Evolutionary conservation across 1,140 invertebrate genomes (phyloP).

Genomic region (Drosophila auraria): DNA sequence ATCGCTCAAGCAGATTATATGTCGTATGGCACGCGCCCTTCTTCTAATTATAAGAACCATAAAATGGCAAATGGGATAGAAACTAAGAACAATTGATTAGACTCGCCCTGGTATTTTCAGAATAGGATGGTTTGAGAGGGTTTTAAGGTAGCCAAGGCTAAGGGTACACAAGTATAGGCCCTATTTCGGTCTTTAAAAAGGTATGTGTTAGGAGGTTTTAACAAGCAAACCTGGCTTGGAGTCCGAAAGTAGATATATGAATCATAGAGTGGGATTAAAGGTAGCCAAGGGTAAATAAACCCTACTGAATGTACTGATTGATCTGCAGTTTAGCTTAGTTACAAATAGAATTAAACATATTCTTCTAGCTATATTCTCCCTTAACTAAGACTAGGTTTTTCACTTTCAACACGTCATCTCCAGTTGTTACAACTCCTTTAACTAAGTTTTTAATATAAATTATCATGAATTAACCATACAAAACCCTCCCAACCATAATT

Average conservation of each 20-base stretch:
- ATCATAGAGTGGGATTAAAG: too few species aligned
- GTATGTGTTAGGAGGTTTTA: too few species aligned
- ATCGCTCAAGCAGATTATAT: slow-evolving; percentile 10
- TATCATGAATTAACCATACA: neutral
- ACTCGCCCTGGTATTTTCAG: neutral
- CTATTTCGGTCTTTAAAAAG: too few species aligned
- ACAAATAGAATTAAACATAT: too few species aligned
- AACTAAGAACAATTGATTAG: neutral
- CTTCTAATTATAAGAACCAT: slow-evolving; percentile 5
- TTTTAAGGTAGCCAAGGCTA: neutral
- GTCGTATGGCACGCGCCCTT: slow-evolving; percentile 12
- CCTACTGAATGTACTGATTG: neutral
- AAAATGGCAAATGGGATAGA: slow-evolving; percentile 5
- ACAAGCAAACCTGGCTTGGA: too few species aligned
- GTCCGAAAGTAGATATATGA: too few species aligned
- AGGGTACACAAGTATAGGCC: neutral
- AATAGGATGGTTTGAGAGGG: neutral
- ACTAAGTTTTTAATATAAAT: neutral
- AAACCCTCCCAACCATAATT: neutral
- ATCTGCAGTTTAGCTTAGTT: too few species aligned
- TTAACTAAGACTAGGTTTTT: neutral
- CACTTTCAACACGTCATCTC: too few species aligned
- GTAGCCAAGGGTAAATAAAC: too few species aligned
- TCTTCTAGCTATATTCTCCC: neutral
- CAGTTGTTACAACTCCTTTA: too few species aligned